These are phyloP conservation scores for Reticulitermes speratus DNA, from an alignment of 1,140 invertebrate genomes.

Conservation along the genomic window DNA sequence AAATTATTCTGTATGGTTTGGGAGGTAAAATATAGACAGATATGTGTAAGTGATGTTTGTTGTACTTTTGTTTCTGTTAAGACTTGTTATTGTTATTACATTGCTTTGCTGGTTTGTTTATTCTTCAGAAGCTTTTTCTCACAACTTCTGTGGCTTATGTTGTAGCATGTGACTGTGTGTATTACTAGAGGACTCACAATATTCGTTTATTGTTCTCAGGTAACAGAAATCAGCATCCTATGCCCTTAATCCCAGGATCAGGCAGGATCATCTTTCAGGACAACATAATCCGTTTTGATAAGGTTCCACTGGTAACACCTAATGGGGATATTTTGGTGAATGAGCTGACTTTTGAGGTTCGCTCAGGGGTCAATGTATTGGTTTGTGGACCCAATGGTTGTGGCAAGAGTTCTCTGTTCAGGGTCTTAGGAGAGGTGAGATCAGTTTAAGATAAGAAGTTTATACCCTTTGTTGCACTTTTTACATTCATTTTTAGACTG, in stretches of 20 bases:
- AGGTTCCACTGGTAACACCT: constrained; percentile 92
- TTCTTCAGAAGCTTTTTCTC: too few species aligned
- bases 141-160: too few species aligned
- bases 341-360: constrained; percentile 88
- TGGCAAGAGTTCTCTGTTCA: constrained; percentile 93
- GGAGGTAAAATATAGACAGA: too few species aligned
- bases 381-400: constrained; percentile 98
- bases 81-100: too few species aligned
- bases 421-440: constrained; percentile 82
- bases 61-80: too few species aligned
- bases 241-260: constrained; percentile 60
- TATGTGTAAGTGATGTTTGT: too few species aligned
- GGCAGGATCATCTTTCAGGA: constrained; percentile 84
- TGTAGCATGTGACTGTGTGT: too few species aligned
- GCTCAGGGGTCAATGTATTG: constrained; percentile 93
- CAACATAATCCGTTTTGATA: constrained; percentile 90
- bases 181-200: too few species aligned
- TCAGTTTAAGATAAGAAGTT: not conserved
- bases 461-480: not conserved
- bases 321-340: constrained; percentile 94
- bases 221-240: not conserved
- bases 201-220: not conserved
- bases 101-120: too few species aligned
- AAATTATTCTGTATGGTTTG: too few species aligned
- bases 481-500: not conserved